A percentile compares a stretch with the other conserved stretches of the same genome.
These are phyloP conservation scores for Lathamus discolor DNA, from an alignment of 2,113 vertebrate genomes.

Conservation along the genomic window DNA sequence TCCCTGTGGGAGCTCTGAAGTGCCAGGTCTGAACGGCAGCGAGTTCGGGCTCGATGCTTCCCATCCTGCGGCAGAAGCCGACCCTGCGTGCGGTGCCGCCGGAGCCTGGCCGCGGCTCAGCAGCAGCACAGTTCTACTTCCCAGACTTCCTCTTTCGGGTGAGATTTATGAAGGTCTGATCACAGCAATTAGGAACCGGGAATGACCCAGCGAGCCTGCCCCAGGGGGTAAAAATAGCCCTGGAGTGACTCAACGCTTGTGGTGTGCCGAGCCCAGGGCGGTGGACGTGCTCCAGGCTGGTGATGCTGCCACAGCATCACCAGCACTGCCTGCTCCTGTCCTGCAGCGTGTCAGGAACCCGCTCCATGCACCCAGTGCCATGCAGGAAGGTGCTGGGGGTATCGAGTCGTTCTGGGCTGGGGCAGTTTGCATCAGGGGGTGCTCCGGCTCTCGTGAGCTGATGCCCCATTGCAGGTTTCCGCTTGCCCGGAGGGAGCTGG, in stretches of 20 bases:
- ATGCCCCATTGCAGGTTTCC: background rate
- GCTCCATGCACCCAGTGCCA: fast-evolving
- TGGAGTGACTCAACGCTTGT: background rate
- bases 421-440: background rate
- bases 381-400: fast-evolving
- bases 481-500: fast-evolving
- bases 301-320: background rate
- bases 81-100: fast-evolving
- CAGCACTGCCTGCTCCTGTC: background rate
- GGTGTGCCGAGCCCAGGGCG: background rate
- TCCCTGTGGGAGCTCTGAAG: background rate
- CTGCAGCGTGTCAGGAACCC: background rate
- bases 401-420: fast-evolving
- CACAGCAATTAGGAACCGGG: conserved; percentile 28
- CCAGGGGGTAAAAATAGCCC: background rate
- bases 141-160: conserved; percentile 53
- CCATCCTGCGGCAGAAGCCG: fast-evolving
- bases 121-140: background rate
- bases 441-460: background rate
- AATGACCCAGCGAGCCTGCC: background rate
- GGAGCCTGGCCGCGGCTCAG: background rate
- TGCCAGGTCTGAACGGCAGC: background rate
- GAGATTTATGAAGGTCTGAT: conserved; percentile 39
- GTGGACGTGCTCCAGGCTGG: fast-evolving
- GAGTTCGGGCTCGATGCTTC: background rate